phyloP scores from a whole-genome alignment of 2,888 invertebrate genomes.

The Harmothoe impar region DNA sequence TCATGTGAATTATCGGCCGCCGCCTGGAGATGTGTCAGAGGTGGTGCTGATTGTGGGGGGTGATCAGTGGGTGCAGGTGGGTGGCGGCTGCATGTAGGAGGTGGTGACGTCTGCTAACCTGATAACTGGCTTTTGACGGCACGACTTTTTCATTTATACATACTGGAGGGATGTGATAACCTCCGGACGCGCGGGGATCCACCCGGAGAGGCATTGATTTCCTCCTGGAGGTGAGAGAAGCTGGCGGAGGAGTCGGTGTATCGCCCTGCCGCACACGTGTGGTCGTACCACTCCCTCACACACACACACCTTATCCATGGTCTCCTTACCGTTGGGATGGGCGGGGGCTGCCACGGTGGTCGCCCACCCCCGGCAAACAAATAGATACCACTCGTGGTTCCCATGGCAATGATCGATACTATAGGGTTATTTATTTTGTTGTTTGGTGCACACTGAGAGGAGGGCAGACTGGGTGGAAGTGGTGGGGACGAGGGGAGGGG shows the following conservation, averaged over 20 bases:
- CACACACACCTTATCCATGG: no score
- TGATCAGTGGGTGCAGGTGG: background rate
- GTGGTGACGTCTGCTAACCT: background rate
- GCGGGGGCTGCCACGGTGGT: background rate
- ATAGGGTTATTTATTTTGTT: constrained; percentile 37
- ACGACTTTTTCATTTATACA: constrained; percentile 1
- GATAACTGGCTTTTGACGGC: constrained; percentile 30
- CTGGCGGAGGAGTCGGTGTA: background rate
- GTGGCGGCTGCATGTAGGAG: background rate
- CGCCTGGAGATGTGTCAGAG: background rate
- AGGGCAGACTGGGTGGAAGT: background rate
- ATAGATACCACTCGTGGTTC: constrained; percentile 44
- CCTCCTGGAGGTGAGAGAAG: background rate
- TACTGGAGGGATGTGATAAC: constrained; percentile 5
- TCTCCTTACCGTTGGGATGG: no score
- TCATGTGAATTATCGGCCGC: background rate
- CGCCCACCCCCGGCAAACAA: constrained; percentile 39
- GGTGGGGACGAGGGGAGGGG: background rate
- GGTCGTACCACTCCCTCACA: background rate
- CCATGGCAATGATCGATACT: constrained; percentile 55
- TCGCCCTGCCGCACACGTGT: background rate
- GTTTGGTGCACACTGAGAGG: background rate
- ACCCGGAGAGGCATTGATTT: background rate
- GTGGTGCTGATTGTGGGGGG: background rate
- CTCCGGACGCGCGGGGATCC: background rate